Percentiles rank a stretch among this genome's conserved stretches.
Evolutionary conservation across 2,888 invertebrate genomes (phyloP).

Genomic region (Campoletis raptor): DNA sequence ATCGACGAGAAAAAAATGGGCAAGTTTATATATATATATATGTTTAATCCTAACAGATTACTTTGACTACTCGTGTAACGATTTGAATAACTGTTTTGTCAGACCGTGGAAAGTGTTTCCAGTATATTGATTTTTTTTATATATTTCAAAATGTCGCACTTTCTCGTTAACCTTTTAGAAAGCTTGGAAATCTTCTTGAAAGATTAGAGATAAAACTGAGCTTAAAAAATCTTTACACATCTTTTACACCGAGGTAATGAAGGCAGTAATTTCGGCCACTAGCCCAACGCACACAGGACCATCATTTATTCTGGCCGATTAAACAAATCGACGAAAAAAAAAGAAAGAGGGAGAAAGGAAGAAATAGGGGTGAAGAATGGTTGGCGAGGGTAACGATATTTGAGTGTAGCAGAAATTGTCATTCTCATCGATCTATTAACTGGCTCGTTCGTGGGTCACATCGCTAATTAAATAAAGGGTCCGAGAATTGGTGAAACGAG

Average conservation of each 20-base stretch:
- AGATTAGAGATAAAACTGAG: background rate
- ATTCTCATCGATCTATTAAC: slow-evolving; percentile 65
- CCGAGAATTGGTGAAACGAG: slow-evolving; percentile 76
- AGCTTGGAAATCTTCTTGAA: background rate
- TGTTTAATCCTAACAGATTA: background rate
- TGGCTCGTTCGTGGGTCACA: slow-evolving; percentile 68
- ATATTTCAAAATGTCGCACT: background rate
- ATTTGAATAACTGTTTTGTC: background rate
- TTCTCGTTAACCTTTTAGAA: background rate
- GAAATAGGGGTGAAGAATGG: slow-evolving; percentile 65
- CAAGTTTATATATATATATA: background rate
- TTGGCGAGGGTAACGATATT: slow-evolving; percentile 60
- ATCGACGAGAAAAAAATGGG: slow-evolving; percentile 4
- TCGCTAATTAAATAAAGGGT: slow-evolving; percentile 84
- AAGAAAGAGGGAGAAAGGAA: slow-evolving; percentile 19
- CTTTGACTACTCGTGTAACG: background rate
- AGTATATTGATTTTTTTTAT: slow-evolving; percentile 4
- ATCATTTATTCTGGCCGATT: slow-evolving; percentile 63
- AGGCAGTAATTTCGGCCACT: slow-evolving; percentile 18
- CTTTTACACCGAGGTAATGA: background rate
- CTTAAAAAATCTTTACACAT: background rate
- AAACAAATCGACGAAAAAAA: slow-evolving; percentile 56
- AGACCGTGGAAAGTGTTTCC: background rate
- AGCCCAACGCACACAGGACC: background rate
- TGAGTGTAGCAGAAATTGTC: slow-evolving; percentile 61